Base-by-base conservation (phyloP, 2,113 vertebrate species). In the Chaetodon trifascialis region DNA sequence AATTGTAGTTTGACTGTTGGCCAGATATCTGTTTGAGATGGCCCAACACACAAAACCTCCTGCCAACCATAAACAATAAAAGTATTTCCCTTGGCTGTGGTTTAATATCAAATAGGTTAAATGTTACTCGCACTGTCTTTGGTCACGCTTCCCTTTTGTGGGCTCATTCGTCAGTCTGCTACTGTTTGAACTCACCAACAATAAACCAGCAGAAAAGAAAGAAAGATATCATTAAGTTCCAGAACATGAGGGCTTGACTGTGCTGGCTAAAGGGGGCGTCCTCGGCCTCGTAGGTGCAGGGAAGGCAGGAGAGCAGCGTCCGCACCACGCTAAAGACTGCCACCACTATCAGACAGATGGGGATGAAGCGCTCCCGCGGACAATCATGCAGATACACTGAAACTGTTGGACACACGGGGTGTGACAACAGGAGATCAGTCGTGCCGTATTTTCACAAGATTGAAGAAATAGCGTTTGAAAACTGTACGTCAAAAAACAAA, bases 191-290 rank as follows among this genome's bases (percentile, higher is more conserved):
- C 94, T 92, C 71, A 96, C 95, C 95, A 15, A 86, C 69, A 19
- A 95, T 93, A 0, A 95, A 92, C 95, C 95, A 95, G 78, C 89
- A 86, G 65, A 92, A 80, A 49, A 93, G 34, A 49, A 95, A 95
- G 3, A 44, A 1, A 0, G 86, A 75, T 1, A 42, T 36, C 21
- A 95, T 15, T 0, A 36, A 70, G 82, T 90, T 94, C 88, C 93
- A 93, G 21, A 21, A 0, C 0, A 0, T 6, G 86, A 79, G 90
- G 64, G 77, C 0, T 0, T 0, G 9, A 30, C 3, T 67, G 15
- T 90, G 60, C 0, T 23, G 40, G 64, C 23, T 86, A 1, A 19
- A 0, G 10, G 51, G 1, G 1, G 42, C 78, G 0, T 91, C 88
- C 47, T 73, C 9, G 1, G 36, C 0, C 30, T 78, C 1, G 2